Percentiles rank a stretch among this genome's conserved stretches.
Evolutionary conservation across 2,113 vertebrate species (phyloP).

Genomic region (Xenopus borealis): DNA sequence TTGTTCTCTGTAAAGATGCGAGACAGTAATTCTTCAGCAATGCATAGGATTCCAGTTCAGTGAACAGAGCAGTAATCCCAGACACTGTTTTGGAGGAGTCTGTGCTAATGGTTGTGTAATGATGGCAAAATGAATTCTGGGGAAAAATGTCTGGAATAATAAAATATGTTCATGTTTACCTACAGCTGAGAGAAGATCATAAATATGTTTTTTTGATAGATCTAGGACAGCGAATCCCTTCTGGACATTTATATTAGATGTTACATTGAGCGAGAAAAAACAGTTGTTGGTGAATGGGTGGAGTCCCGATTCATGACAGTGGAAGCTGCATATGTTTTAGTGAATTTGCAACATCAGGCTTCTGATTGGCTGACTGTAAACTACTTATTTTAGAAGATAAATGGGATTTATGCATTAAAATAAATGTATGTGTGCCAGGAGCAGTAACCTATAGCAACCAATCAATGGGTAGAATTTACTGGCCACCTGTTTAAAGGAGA

Average conservation of each 20-base stretch:
- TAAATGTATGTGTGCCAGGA: too few relatives aligned
- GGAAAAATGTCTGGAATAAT: slow-evolving; percentile 11
- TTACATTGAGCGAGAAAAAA: slow-evolving; percentile 69
- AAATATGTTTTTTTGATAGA: slow-evolving; percentile 76
- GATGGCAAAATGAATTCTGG: slow-evolving; percentile 8
- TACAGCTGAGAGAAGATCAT: slow-evolving; percentile 55
- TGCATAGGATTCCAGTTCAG: slow-evolving; percentile 23
- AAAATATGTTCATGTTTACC: slow-evolving; percentile 34
- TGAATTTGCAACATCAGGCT: slow-evolving; percentile 24
- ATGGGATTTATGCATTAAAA: background rate
- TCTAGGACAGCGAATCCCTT: slow-evolving; percentile 71
- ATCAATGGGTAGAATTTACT: too few relatives aligned
- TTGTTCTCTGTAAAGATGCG: slow-evolving; percentile 21
- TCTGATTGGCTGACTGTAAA: slow-evolving; percentile 48
- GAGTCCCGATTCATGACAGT: slow-evolving; percentile 63
- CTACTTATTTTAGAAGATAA: slow-evolving; percentile 44
- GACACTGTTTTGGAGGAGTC: background rate
- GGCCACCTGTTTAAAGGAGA: too few relatives aligned
- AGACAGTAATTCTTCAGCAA: slow-evolving; percentile 20
- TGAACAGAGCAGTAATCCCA: slow-evolving; percentile 19
- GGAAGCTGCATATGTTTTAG: slow-evolving; percentile 54
- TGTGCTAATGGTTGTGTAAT: slow-evolving; percentile 5
- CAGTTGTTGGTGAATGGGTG: slow-evolving; percentile 65
- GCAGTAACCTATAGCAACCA: too few relatives aligned
- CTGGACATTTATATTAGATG: slow-evolving; percentile 72